Evolutionary conservation across 2,797 vertebrate species (phyloP), one percentile per base, ranked within the genome.

Genomic region (Pseudomugil tenellus): DNA sequence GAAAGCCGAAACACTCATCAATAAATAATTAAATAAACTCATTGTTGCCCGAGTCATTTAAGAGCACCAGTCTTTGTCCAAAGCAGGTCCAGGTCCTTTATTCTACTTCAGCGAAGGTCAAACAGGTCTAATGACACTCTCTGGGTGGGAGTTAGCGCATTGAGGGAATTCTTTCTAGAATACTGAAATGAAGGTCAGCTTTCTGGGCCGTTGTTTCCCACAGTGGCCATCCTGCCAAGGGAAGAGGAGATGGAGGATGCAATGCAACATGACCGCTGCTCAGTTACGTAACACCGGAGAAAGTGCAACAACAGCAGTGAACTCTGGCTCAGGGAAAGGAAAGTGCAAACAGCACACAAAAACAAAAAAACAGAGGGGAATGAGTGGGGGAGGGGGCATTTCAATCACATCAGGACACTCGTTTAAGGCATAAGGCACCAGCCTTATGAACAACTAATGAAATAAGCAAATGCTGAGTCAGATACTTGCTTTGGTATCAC

Each of bases 381-480:
- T 53, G 63, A 66, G 67, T 39, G 63, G 60, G 56, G 68, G 66
- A 51, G 54, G 54, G 68, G 41, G 83, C 87, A 89, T 91, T 90
- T 89, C 74, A 90, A 90, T 93, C 89, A 88, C 78, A 85, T 85
- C 77, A 79, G 72, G 35, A 74, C 90, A 80, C 84, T 92, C 83
- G 72, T 86, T 84, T 78, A 63, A 77, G 77, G 81, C 84, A 90
- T 82, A 86, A 67, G 77, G 71, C 84, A 63, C 58, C 55, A 71
- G 78, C 83, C 85, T 85, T 85, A 83, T 76, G 81, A 76, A 84
- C 74, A 69, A 72, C 85, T 91, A 91, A 92, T 90, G 81, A 85
- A 91, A 92, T 89, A 80, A 87, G 79, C 69, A 78, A 74, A 81
- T 72, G 88, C 90, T 91, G 91, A 92, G 80, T 89, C 90, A 89